Percentiles rank a stretch among this genome's conserved stretches.
Conservation (phyloP, 1,140 invertebrate genomes). For the Mya arenaria region DNA sequence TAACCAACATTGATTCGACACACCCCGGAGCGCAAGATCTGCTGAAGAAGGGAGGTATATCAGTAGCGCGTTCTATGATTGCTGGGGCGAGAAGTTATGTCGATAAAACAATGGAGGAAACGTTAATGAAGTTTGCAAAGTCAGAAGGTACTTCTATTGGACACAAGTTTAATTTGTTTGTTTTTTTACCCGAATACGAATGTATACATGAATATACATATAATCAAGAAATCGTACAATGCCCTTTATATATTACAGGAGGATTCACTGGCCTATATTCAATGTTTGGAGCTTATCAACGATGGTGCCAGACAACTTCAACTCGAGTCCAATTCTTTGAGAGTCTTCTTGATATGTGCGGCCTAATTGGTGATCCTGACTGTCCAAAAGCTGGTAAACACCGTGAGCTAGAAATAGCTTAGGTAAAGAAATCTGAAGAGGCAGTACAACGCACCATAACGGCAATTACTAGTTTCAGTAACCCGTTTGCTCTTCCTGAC, state of each 20-base stretch:
- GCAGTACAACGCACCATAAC: slow-evolving; percentile 28
- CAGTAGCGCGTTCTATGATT: slow-evolving; percentile 61
- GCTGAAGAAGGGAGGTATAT: slow-evolving; percentile 51
- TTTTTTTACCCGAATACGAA: neutral
- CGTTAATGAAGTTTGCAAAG: slow-evolving; percentile 57
- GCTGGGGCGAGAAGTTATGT: slow-evolving; percentile 58
- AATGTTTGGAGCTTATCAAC: slow-evolving; percentile 49
- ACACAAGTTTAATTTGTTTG: neutral
- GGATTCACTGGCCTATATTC: slow-evolving; percentile 25
- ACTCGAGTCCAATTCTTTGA: slow-evolving; percentile 47
- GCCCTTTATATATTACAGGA: neutral
- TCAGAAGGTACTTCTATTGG: neutral
- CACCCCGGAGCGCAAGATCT: slow-evolving; percentile 60
- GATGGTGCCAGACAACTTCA: slow-evolving; percentile 54
- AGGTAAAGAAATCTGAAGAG: slow-evolving; percentile 56
- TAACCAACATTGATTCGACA: slow-evolving; percentile 58
- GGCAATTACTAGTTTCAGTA: slow-evolving; percentile 49
- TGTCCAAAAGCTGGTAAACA: slow-evolving; percentile 1
- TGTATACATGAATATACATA: neutral
- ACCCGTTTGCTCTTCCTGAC: slow-evolving; percentile 49
- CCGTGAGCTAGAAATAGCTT: slow-evolving; percentile 45
- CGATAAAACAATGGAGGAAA: slow-evolving; percentile 65
- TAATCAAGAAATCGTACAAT: neutral
- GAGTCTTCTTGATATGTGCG: slow-evolving; percentile 30
- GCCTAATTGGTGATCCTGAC: slow-evolving; percentile 29